phyloP scores from a whole-genome alignment of 2,797 vertebrate species.

The Gymnothorax reevesii region DNA sequence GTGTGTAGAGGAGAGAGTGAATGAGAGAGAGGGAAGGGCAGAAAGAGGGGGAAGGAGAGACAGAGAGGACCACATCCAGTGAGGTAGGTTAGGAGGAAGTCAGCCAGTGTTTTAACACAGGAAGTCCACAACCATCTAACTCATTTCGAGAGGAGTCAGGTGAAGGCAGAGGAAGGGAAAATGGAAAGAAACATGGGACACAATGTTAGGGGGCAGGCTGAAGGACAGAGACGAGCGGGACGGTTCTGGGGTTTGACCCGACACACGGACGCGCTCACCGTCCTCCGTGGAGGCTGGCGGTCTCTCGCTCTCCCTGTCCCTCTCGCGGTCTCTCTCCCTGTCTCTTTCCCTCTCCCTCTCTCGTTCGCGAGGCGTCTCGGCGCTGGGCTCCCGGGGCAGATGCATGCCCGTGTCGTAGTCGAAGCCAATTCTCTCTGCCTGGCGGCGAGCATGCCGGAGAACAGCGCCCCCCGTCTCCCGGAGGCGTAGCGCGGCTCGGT shows the following conservation, averaged over 20 bases:
- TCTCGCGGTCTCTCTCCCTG: slow-evolving; percentile 50
- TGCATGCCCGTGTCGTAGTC: slow-evolving; percentile 96
- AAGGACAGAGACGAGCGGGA: slow-evolving; percentile 8
- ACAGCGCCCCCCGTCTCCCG: slow-evolving; percentile 87
- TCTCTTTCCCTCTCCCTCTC: slow-evolving; percentile 74
- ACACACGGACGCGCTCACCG: slow-evolving; percentile 57
- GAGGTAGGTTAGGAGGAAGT: slow-evolving; percentile 14
- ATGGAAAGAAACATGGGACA: neutral
- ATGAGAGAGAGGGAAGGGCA: neutral
- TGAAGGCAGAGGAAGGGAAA: neutral
- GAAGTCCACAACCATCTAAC: neutral
- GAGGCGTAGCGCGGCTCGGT: slow-evolving; percentile 90
- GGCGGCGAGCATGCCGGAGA: slow-evolving; percentile 87
- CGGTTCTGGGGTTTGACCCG: neutral
- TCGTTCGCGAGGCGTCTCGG: slow-evolving; percentile 79
- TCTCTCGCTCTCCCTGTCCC: slow-evolving; percentile 61
- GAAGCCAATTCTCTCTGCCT: slow-evolving; percentile 94
- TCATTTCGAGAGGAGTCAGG: neutral
- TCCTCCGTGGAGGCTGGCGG: slow-evolving; percentile 71
- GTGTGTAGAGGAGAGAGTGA: too few species aligned
- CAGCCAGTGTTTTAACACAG: slow-evolving; percentile 4
- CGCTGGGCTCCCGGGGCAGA: slow-evolving; percentile 79
- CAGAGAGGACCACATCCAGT: neutral
- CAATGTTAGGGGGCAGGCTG: neutral
- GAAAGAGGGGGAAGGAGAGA: neutral